Conservation (phyloP, 2,888 invertebrate genomes). For the Galeopsomyia nigrocyanea region DNA sequence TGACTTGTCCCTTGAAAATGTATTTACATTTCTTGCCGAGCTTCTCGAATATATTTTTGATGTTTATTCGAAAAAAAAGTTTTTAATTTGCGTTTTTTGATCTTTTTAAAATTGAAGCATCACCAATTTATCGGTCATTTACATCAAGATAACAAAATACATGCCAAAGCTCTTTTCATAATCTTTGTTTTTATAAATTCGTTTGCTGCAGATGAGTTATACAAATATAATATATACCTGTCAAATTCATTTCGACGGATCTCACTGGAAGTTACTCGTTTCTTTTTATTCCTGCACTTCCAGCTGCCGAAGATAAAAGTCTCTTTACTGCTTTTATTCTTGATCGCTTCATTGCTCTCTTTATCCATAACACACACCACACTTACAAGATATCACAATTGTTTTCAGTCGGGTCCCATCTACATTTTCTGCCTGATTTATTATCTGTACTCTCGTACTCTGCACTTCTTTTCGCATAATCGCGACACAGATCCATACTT, state of each 20-base stretch:
- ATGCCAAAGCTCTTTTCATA: too few species aligned
- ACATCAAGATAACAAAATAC: too few species aligned
- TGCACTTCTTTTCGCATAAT: not conserved
- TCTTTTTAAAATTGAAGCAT: too few species aligned
- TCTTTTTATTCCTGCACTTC: conserved; percentile 48
- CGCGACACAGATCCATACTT: not conserved
- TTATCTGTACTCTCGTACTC: not conserved
- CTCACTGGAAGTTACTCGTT: conserved; percentile 16
- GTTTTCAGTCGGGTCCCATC: too few species aligned
- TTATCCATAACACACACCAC: conserved; percentile 34
- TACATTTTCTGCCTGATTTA: not conserved
- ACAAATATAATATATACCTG: conserved; percentile 8
- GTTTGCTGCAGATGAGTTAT: not conserved
- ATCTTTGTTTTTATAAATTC: too few species aligned
- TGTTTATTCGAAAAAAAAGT: too few species aligned
- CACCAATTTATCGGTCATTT: too few species aligned
- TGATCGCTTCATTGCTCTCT: conserved; percentile 33
- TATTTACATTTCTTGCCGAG: not conserved
- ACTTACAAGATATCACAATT: too few species aligned
- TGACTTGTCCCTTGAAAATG: conserved; percentile 25
- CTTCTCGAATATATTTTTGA: too few species aligned
- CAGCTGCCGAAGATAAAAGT: conserved; percentile 53
- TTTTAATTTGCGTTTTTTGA: too few species aligned
- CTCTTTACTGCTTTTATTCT: conserved; percentile 46
- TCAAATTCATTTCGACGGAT: conserved; percentile 2